These are phyloP conservation scores for Molossus alvarezi DNA, from an alignment of 2,797 vertebrate species.

Conservation along the genomic window DNA sequence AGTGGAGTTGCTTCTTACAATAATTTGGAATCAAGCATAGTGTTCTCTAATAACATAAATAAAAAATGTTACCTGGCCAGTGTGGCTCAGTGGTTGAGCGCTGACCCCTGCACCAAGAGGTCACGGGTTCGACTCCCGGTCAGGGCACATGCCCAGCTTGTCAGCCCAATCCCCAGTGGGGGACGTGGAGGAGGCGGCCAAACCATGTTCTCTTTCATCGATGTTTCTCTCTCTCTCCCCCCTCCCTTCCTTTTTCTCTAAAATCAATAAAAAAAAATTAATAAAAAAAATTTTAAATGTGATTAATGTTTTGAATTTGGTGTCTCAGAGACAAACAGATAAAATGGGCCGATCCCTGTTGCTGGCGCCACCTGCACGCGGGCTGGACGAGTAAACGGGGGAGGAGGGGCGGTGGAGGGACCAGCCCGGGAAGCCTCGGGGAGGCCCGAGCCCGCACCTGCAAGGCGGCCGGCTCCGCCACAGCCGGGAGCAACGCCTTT, in stretches of 20 bases:
- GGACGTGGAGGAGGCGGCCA: too few species aligned
- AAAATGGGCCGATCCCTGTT: background rate
- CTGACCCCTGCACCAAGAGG: too few species aligned
- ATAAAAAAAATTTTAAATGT: background rate
- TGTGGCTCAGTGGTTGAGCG: too few species aligned
- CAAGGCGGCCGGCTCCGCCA: background rate
- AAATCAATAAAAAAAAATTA: too few species aligned
- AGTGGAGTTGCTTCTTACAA: background rate
- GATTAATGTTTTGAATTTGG: background rate
- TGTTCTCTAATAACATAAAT: background rate
- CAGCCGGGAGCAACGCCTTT: background rate
- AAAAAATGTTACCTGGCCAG: background rate
- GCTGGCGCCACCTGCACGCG: background rate
- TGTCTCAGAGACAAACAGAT: conserved; percentile 42
- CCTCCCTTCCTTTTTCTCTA: too few species aligned
- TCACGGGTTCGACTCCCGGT: too few species aligned
- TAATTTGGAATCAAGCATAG: conserved; percentile 29
- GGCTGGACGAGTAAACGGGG: too few species aligned
- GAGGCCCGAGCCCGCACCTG: background rate
- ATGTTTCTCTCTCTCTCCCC: too few species aligned
- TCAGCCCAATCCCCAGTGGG: too few species aligned
- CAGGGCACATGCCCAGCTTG: too few species aligned
- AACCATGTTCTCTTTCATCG: too few species aligned
- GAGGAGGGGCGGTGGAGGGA: too few species aligned
- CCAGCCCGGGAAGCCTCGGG: background rate